Base-by-base conservation (phyloP, 1,140 invertebrate genomes). In the Hyposmocoma kahamanoa region DNA sequence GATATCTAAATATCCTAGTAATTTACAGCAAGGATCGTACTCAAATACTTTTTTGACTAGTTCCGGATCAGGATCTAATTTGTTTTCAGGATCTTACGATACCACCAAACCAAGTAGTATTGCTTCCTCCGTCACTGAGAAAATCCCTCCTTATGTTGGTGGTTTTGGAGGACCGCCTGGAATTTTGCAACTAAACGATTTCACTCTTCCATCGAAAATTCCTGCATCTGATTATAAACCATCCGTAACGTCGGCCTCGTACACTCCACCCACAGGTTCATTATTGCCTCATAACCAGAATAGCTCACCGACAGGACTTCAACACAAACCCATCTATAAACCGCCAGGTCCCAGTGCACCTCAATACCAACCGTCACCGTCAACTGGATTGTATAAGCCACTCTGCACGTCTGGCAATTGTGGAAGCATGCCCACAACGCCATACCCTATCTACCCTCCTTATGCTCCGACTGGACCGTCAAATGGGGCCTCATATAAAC, bases 151-250 rank as follows among this genome's bases (percentile, higher is more conserved):
- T 20, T 60, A 67, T 32, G 48, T 46, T 24, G 58, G 54, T 22
- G 59, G 62, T 0, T 65, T 65, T 19, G 59, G 62, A 22, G 62
- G 50, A 3, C 56, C 60, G 26, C 15, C 47, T 1, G 66, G 66
- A 21, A 20, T 67, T 26, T 53, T 73, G 39, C 67, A 60, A 43
- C 71, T 71, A 15, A 62, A 72, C 59, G 62, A 72, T 32, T 59
- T 44, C 43, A 53, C 45, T 24, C 4, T 48, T 17, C 53, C 56
- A 36, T 59, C 42, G 42, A 54, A 50, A 21, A 11, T 41, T 2
- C 38, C 38, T 21, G 15, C 38, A 41, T 21, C 44, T 1, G 18
- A 18, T 17, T 44, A 24, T 26, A 26, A 24, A 8, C 21, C 22
- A 2, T 11, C 17, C 18, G 20, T 8, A 42, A 22, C 42, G 2